Evolutionary conservation across 1,140 invertebrate species (phyloP), one percentile per base, ranked within the genome.

Genomic region (Radopholus similis): DNA sequence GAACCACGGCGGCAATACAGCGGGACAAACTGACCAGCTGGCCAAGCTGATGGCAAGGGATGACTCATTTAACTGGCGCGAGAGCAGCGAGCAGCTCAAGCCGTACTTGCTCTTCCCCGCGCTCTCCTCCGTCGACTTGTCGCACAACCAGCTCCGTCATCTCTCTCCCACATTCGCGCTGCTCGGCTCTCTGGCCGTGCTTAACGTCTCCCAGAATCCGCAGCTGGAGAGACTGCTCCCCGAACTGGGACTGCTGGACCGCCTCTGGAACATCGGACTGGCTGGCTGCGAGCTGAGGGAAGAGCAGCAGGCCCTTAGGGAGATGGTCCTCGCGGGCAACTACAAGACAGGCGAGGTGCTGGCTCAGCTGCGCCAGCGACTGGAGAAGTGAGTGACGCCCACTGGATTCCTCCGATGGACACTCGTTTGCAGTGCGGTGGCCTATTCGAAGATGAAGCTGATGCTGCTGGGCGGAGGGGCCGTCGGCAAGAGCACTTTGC

Each of bases 301-400:
- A 82, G 60, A 64, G 15, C 21, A 71, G n/a, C 93, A 92, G 83
- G 93, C 91, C 2, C 84, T 98, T 9, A 90, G 90, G 68, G 90
- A 90, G 0, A 92, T 97, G 89, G 90, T 97, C 37, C 89, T 90
- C 28, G 90, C 89, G 54, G 93, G 93, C 76, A 91, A 92, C 64
- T 92, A 91, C 79, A 95, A 95, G 85, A 95, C 93, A 4, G 92
- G 92, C 88, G 94, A 97, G 82, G 90, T 99, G 38, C 88, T 97
- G 37, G 92, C 92, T 0, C 97, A 96, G 84, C 86, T 98, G 1
- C 93, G 95, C 82, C 86, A 87, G 21, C 82, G 87, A 6, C 74
- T 87, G n/a, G 86, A 88, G 80, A 85, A 87, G 85, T 87, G 76
- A 83, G 84, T 60, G 34, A 60, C 21, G 6, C 9, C n/a, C 5